Percentiles rank a stretch among this genome's conserved stretches.
Evolutionary conservation across 2,797 vertebrate genomes (phyloP).

Genomic region (Rhincodon typus): DNA sequence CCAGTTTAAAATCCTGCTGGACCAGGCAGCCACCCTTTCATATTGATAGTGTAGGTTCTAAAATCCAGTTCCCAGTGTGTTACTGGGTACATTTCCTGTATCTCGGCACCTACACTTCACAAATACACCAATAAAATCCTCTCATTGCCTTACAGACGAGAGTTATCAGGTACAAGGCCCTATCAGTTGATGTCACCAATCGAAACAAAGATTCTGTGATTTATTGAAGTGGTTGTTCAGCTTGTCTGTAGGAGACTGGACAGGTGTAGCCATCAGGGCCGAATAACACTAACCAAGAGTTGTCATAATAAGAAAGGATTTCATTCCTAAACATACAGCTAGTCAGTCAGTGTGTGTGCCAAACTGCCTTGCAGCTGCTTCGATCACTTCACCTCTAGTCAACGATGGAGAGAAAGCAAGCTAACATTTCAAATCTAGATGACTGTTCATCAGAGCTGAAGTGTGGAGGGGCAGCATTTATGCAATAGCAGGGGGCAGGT

Average conservation of each 20-base stretch:
- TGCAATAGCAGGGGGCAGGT: too few species aligned
- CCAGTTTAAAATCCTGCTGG: background rate
- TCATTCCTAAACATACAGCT: background rate
- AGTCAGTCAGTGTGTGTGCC: background rate
- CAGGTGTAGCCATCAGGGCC: background rate
- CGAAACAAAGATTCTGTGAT: background rate
- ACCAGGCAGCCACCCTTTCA: background rate
- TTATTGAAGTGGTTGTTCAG: background rate
- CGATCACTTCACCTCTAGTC: background rate
- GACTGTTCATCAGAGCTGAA: too few species aligned
- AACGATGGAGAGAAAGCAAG: background rate
- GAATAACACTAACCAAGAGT: background rate
- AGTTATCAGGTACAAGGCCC: background rate
- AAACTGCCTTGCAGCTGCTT: background rate
- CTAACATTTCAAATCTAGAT: too few species aligned
- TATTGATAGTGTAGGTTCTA: background rate
- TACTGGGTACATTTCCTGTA: background rate
- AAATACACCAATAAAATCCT: background rate
- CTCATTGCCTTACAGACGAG: background rate
- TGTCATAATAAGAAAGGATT: background rate
- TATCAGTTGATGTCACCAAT: background rate
- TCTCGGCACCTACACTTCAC: background rate
- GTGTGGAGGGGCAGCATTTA: too few species aligned
- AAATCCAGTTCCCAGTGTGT: background rate
- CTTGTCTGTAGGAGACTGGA: background rate